A percentile compares a stretch with the other conserved stretches of the same genome.
Evolutionary conservation across 2,797 vertebrate genomes (phyloP).

Genomic region (Bovichtus variegatus): DNA sequence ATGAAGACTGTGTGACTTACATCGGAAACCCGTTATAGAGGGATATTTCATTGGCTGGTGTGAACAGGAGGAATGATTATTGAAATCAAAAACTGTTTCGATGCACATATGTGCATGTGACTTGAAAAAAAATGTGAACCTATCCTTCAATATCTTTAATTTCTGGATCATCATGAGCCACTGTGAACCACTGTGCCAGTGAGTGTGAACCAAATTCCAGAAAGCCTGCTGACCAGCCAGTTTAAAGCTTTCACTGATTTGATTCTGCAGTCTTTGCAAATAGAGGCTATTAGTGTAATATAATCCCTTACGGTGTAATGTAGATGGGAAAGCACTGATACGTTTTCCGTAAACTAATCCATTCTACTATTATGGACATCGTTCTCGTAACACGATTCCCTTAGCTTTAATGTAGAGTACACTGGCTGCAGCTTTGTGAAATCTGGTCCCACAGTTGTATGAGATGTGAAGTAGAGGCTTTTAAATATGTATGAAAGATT

Average conservation of each 20-base stretch:
- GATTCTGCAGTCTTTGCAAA: constrained; percentile 56
- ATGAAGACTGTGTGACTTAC: background rate
- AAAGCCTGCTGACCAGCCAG: constrained; percentile 63
- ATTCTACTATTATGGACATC: constrained; percentile 48
- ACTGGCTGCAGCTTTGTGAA: constrained; percentile 66
- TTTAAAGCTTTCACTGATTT: constrained; percentile 45
- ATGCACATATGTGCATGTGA: background rate
- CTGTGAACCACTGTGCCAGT: constrained; percentile 63
- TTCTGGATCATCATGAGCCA: constrained; percentile 20
- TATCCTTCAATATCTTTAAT: background rate
- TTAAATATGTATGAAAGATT: constrained; percentile 18
- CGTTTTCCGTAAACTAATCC: constrained; percentile 48
- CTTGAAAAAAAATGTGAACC: background rate
- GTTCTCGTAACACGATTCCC: constrained; percentile 60
- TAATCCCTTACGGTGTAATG: constrained; percentile 37
- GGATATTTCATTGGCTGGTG: background rate
- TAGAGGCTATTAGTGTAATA: constrained; percentile 64
- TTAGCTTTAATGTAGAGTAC: constrained; percentile 30
- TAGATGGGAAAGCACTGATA: constrained; percentile 48
- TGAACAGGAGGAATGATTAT: background rate
- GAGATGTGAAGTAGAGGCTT: constrained; percentile 51
- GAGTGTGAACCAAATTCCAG: constrained; percentile 72
- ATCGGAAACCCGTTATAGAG: background rate
- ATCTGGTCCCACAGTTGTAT: constrained; percentile 64
- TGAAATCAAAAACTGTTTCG: constrained; percentile 6